Base-by-base conservation (phyloP, 2,113 vertebrate species). In the Lophura nycthemera region DNA sequence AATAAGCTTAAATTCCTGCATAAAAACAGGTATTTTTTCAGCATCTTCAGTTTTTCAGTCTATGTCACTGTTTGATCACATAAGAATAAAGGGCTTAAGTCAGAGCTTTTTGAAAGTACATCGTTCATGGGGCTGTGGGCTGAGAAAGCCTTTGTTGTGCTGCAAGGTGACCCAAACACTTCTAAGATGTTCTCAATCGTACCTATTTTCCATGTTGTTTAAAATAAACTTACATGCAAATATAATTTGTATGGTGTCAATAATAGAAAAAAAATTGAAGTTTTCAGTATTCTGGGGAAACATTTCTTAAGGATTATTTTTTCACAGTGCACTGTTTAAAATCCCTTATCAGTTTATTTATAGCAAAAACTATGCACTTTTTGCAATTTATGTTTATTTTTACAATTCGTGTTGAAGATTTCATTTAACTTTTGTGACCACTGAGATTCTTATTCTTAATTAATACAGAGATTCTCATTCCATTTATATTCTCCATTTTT, bases 1-100 rank as follows among this genome's bases (percentile, higher is more conserved):
- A 87, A 40, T 27, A 57, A 4, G 36, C 34, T 57, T 29, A 27
- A 56, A 73, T 77, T 85, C 67, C 75, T 85, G 71, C 67, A 85
- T 77, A 59, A 94, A 89, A 15, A 4, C 6, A 22, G 72, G 32
- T 32, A 14, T 38, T 3, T 8, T 21, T 20, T 4, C 47, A 21
- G 11, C 7, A 36, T n/a, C 12, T 13, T 67, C 61, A 47, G 4
- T 30, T 86, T 84, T 77, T 86, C 8, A 78, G 42, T 60, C 15
- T 73, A 34, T 16, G 4, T 56, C 71, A 59, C 27, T 4, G 2
- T 30, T 25, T 2, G 17, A 50, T 63, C 34, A 30, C 0, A 0
- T 43, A 10, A 22, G 57, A 8, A 78, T 76, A 75, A 45, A 5
- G 0, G 11, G 77, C 47, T 72, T 10, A 20, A 42, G 11, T 24